Evolutionary conservation across 1,140 invertebrate species (phyloP).

Genomic region (Manduca sexta): DNA sequence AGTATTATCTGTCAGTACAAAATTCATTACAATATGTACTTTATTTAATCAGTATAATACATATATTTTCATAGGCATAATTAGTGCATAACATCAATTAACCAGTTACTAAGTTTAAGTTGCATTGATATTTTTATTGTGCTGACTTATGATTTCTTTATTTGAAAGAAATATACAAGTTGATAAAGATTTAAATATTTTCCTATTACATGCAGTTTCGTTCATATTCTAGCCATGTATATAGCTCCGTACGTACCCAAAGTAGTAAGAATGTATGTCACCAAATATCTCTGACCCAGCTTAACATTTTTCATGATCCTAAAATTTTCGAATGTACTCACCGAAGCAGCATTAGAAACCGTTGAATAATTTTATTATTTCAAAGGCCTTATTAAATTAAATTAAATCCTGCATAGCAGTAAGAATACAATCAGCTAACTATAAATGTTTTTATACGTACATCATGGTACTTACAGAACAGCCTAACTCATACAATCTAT

Average conservation of each 20-base stretch:
- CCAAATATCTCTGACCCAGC: slow-evolving; percentile 57
- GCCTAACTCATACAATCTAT: slow-evolving; percentile 79
- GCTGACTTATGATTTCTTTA: no score
- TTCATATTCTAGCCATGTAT: slow-evolving; percentile 55
- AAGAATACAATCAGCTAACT: slow-evolving; percentile 70
- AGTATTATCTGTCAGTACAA: no score
- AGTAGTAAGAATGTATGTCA: slow-evolving; percentile 55
- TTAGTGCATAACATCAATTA: no score
- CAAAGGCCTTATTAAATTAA: slow-evolving; percentile 53
- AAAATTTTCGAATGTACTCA: slow-evolving; percentile 66
- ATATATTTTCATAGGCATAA: no score
- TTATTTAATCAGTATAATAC: no score
- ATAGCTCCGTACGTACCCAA: slow-evolving; percentile 69
- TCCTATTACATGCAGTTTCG: slow-evolving; percentile 33
- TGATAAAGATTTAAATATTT: background rate
- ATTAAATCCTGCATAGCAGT: slow-evolving; percentile 62
- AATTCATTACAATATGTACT: no score
- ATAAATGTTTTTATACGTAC: slow-evolving; percentile 78
- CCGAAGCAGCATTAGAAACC: slow-evolving; percentile 67
- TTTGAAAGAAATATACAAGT: no score
- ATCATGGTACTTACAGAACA: slow-evolving; percentile 81
- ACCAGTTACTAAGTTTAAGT: no score
- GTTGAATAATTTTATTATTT: slow-evolving; percentile 55
- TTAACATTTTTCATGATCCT: slow-evolving; percentile 47
- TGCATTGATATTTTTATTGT: no score